These are phyloP conservation scores for Pherbina coryleti DNA, from an alignment of 2,888 invertebrate genomes.

Conservation along the genomic window DNA sequence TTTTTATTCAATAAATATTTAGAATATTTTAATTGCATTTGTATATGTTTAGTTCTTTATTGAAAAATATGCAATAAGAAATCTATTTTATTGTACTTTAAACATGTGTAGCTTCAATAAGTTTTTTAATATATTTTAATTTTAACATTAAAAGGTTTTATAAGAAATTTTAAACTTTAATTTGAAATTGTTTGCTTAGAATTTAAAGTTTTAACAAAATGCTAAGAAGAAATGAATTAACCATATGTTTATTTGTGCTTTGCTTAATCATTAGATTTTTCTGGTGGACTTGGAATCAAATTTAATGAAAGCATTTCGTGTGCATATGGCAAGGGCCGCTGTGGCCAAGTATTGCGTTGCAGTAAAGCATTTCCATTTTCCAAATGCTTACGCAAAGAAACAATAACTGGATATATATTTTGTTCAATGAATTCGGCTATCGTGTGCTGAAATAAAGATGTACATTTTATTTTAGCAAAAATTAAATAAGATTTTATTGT, in stretches of 20 bases:
- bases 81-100: neutral
- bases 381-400: conserved; percentile 72
- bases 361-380: conserved; percentile 72
- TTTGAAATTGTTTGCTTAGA: too few species aligned
- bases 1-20: too few species aligned
- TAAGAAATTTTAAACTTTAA: neutral
- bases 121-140: neutral
- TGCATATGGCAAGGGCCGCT: conserved; percentile 72
- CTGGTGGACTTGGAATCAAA: conserved; percentile 49
- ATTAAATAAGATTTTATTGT: too few species aligned
- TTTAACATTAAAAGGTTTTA: neutral
- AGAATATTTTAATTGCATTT: too few species aligned
- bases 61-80: too few species aligned
- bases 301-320: conserved; percentile 55
- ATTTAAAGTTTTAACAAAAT: too few species aligned
- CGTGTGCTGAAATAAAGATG: conserved; percentile 56
- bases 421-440: conserved; percentile 78
- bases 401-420: conserved; percentile 73
- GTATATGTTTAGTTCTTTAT: too few species aligned
- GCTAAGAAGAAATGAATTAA: too few species aligned
- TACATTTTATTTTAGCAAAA: neutral
- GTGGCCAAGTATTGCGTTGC: conserved; percentile 73
- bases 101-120: neutral
- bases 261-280: neutral
- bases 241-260: neutral